Base-by-base conservation (phyloP, 2,113 vertebrate species). In the Myotis lucifugus region DNA sequence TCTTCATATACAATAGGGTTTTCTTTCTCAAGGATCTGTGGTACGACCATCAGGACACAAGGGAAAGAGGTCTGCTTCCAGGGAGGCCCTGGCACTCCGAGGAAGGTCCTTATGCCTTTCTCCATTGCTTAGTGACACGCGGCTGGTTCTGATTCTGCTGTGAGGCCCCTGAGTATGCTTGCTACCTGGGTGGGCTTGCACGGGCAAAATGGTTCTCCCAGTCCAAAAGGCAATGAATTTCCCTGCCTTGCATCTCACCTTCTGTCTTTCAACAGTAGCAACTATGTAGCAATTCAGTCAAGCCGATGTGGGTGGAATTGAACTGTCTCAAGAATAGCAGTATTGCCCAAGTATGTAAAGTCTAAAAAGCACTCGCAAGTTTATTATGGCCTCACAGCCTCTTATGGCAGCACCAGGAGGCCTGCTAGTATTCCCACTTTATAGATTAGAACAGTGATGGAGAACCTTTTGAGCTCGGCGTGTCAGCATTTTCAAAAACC, bases 1-100 rank as follows among this genome's bases (percentile, higher is more conserved):
- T 59, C 29, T 59, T 91, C 78, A 74, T 7, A 54, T 52, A 83
- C 78, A 84, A 48, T 61, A 42, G 77, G 64, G 73, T 85, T 92
- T 93, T 94, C 82, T 96, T 94, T 97, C 73, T 84, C 85, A 72
- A 85, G 42, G 76, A 42, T 89, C 88, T 90, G 64, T 56, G 42
- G 81, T 52, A 34, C 48, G 56, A 21, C 70, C 52, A 27, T 54
- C 13, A 67, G 69, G 27, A 32, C 61, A n/a, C 81, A 32, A 4
- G 29, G 66, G 83, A 79, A 90, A 85, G 7, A 88, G 3, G 17
- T 27, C 7, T 90, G 54, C 50, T 40, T 84, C 37, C 13, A 19
- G 48, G 46, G 21, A 27, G 78, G n/a, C 18, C 48, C 14, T 78
- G 61, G 67, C 59, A 61, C 61, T 21, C 59, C 48, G 73, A 86